Evolutionary conservation across 2,888 invertebrate species (phyloP).

Genomic region (Antitype chi): DNA sequence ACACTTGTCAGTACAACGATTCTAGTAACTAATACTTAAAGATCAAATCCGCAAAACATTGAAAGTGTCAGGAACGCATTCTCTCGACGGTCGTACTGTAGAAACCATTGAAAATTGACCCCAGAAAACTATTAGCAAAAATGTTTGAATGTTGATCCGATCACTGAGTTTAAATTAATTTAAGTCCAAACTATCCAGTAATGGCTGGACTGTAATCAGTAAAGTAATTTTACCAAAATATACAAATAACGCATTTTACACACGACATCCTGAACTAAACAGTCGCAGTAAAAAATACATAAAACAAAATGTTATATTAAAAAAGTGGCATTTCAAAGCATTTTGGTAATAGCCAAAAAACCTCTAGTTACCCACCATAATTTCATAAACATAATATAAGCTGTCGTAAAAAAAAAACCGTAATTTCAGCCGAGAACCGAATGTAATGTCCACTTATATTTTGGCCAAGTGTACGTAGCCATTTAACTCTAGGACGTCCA

Average conservation of each 20-base stretch:
- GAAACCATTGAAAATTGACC: too few species aligned
- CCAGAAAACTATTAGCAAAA: too few species aligned
- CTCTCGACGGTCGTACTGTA: too few species aligned
- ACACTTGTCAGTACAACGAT: too few species aligned
- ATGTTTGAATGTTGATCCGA: too few species aligned
- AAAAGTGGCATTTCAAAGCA: neutral
- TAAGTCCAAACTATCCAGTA: too few species aligned
- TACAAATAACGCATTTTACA: neutral
- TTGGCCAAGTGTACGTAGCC: constrained; percentile 2
- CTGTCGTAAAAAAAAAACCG: neutral
- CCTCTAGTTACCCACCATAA: neutral
- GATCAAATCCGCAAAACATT: too few species aligned
- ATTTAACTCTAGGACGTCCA: constrained; percentile 42
- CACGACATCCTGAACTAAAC: neutral
- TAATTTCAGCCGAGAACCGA: neutral
- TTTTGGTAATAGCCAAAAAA: constrained; percentile 32
- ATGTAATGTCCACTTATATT: constrained; percentile 30
- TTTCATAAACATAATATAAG: constrained; percentile 38
- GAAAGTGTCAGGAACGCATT: too few species aligned
- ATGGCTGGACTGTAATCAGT: too few species aligned
- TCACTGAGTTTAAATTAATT: too few species aligned
- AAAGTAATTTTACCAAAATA: neutral
- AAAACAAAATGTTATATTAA: neutral
- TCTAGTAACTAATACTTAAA: too few species aligned
- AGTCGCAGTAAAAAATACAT: neutral